Conservation (phyloP, 2,888 invertebrate genomes). For the Perithous albicinctus region DNA sequence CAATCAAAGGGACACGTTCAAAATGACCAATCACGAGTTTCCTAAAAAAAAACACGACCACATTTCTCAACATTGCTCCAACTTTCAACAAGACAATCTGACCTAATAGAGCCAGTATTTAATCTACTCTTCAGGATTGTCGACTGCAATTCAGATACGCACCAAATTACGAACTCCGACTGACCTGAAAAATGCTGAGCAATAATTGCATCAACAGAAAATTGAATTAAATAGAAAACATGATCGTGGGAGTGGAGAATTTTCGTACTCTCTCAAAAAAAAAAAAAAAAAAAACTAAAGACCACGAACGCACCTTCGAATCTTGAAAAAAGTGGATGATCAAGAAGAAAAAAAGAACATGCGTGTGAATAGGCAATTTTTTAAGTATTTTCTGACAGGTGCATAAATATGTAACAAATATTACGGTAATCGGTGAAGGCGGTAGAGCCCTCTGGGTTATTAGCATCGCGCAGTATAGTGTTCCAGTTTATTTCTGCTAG, state of each 20-base stretch:
- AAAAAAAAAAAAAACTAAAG: conserved; percentile 54
- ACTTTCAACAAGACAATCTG: no score
- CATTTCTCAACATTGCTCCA: no score
- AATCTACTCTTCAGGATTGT: no score
- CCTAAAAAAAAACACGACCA: no score
- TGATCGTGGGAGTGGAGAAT: background rate
- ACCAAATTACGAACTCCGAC: no score
- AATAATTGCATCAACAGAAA: no score
- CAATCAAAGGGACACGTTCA: background rate
- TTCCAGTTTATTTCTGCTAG: conserved; percentile 45
- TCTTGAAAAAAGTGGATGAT: conserved; percentile 37
- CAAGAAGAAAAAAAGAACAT: conserved; percentile 55
- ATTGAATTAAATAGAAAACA: no score
- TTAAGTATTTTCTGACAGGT: conserved; percentile 61
- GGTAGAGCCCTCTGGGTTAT: conserved; percentile 52
- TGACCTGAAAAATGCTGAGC: no score
- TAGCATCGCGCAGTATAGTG: conserved; percentile 37
- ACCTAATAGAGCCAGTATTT: no score
- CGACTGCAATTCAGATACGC: no score
- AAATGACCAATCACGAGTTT: no score
- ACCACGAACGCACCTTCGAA: conserved; percentile 47
- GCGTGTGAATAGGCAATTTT: conserved; percentile 40
- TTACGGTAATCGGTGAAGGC: conserved; percentile 60
- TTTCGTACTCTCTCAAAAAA: conserved; percentile 39
- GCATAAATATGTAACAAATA: conserved; percentile 67